phyloP scores from a whole-genome alignment of 1,140 invertebrate species.

The Micrasema minimum region DNA sequence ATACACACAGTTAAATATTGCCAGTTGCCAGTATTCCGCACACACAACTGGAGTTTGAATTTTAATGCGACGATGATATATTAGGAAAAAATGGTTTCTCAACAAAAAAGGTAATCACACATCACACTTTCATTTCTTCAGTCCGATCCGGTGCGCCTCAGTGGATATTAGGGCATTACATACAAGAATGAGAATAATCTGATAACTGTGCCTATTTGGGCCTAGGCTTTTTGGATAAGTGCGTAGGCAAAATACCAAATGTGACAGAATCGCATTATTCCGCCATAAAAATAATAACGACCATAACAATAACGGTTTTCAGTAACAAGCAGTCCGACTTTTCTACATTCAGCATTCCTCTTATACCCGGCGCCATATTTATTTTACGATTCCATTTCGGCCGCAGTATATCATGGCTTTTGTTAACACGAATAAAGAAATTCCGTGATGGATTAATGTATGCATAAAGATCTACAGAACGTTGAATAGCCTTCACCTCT shows the following conservation, averaged over 20 bases:
- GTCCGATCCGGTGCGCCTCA: slow-evolving; percentile 9
- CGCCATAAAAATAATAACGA: slow-evolving; percentile 10
- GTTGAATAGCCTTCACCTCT: slow-evolving; percentile 7
- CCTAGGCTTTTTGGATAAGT: background rate
- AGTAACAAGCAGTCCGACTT: slow-evolving; percentile 2
- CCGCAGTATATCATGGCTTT: slow-evolving; percentile 14
- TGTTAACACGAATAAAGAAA: slow-evolving; percentile 17
- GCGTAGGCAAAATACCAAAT: slow-evolving; percentile 29
- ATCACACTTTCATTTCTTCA: slow-evolving; percentile 18
- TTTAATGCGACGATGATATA: slow-evolving; percentile 23
- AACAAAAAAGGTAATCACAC: slow-evolving; percentile 26
- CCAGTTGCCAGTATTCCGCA: slow-evolving; percentile 12
- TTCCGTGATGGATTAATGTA: slow-evolving; percentile 18
- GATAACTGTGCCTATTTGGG: slow-evolving; percentile 13
- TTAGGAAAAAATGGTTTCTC: slow-evolving; percentile 17
- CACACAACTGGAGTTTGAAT: slow-evolving; percentile 14
- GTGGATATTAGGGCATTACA: slow-evolving; percentile 20
- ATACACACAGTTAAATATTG: slow-evolving; percentile 9
- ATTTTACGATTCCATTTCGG: too few relatives aligned
- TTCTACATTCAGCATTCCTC: slow-evolving; percentile 15
- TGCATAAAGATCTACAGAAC: background rate
- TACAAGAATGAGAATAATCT: slow-evolving; percentile 19
- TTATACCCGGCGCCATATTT: background rate
- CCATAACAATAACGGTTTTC: slow-evolving; percentile 25
- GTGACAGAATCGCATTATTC: slow-evolving; percentile 26